A percentile compares a stretch with the other conserved stretches of the same genome.
Conservation (phyloP, 2,888 invertebrate genomes). For the Steinernema hermaphroditum region DNA sequence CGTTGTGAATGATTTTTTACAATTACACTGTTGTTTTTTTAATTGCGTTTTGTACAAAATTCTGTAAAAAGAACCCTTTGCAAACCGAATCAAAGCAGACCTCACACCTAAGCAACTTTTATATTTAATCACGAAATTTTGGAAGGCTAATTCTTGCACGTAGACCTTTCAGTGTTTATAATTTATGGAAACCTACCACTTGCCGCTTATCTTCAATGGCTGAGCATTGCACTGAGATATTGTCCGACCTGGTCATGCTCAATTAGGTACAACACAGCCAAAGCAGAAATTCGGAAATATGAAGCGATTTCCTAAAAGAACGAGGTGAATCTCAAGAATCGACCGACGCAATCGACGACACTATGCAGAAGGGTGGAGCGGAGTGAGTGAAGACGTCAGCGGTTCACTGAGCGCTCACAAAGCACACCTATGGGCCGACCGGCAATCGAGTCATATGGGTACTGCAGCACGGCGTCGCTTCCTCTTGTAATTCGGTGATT, state of each 20-base stretch:
- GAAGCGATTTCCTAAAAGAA: background rate
- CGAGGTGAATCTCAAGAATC: background rate
- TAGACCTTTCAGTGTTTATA: too few relatives aligned
- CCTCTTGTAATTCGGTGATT: too few relatives aligned
- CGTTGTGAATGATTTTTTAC: too few relatives aligned
- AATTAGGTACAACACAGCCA: background rate
- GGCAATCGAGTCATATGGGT: background rate
- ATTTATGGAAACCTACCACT: background rate
- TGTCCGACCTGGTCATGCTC: background rate
- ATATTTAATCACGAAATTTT: too few relatives aligned
- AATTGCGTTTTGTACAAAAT: too few relatives aligned
- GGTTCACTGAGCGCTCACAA: background rate
- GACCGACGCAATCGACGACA: background rate
- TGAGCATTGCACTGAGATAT: background rate
- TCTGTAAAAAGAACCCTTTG: too few relatives aligned
- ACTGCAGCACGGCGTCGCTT: background rate
- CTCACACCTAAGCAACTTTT: too few relatives aligned
- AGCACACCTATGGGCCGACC: slow-evolving; percentile 12
- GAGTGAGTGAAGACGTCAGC: background rate
- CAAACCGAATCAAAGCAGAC: too few relatives aligned
- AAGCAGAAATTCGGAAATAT: background rate
- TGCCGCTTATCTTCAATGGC: background rate
- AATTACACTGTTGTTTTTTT: too few relatives aligned
- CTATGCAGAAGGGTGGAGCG: slow-evolving; percentile 17
- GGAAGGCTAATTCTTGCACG: too few relatives aligned